Conservation (phyloP, 2,888 invertebrate species). For the Sarcophaga caerulescens region DNA sequence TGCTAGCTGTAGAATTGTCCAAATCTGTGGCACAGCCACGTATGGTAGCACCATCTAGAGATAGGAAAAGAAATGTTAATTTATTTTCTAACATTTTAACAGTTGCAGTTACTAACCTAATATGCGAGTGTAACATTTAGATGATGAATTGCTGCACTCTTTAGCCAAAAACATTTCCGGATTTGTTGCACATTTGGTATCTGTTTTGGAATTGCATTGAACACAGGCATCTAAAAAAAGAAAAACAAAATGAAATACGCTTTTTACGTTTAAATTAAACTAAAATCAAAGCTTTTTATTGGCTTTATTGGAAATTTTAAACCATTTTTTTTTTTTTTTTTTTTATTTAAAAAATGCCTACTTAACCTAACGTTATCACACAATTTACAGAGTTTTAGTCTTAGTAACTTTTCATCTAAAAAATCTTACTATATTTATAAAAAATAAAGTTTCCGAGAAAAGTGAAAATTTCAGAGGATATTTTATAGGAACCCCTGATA, state of each 20-base stretch:
- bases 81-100: not conserved
- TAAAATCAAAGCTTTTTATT: not conserved
- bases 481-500: no score
- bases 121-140: slow-evolving; percentile 75
- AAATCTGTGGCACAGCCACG: slow-evolving; percentile 77
- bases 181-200: slow-evolving; percentile 76
- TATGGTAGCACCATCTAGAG: slow-evolving; percentile 76
- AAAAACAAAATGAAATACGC: not conserved
- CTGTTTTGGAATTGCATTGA: slow-evolving; percentile 76
- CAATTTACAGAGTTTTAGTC: no score
- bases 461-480: no score
- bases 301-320: not conserved
- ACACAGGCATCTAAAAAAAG: slow-evolving; percentile 75
- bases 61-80: not conserved
- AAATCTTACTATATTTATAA: no score
- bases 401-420: no score
- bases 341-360: no score
- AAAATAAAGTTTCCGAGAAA: no score
- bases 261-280: no score
- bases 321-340: no score
- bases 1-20: slow-evolving; percentile 71
- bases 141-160: slow-evolving; percentile 72
- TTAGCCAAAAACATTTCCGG: slow-evolving; percentile 75
- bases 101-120: slow-evolving; percentile 69
- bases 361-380: no score